These are phyloP conservation scores for Rhimphoctona megacephalus DNA, from an alignment of 2,888 invertebrate genomes.

Conservation along the genomic window DNA sequence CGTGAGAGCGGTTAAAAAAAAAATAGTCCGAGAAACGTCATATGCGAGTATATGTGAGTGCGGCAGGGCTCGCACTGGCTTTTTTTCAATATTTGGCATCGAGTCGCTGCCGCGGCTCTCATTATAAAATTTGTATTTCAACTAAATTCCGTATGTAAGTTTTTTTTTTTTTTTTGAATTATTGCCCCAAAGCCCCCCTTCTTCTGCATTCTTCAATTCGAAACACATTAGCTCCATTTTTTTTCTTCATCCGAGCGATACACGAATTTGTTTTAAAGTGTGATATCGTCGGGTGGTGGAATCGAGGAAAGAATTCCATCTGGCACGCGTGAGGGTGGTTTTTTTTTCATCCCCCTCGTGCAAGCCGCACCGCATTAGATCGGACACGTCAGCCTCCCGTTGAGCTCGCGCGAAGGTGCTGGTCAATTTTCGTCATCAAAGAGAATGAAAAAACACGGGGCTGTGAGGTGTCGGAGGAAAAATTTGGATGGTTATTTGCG, in stretches of 20 bases:
- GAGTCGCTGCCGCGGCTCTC: no score
- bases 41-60: no score
- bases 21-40: no score
- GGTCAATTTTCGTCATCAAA: conserved; percentile 68
- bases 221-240: conserved; percentile 51
- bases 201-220: conserved; percentile 62
- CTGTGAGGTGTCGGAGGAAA: conserved; percentile 68
- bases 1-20: no score
- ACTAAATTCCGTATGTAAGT: conserved; percentile 17
- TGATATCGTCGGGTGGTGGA: conserved; percentile 39
- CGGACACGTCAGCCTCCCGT: conserved; percentile 37
- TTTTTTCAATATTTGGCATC: no score
- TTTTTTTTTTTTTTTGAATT: conserved; percentile 12
- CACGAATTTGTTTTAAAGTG: conserved; percentile 52
- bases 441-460: conserved; percentile 27
- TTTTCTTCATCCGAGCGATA: conserved; percentile 28
- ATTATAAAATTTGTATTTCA: conserved; percentile 25
- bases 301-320: conserved; percentile 25
- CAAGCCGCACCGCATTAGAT: conserved; percentile 1
- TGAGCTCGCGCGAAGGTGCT: conserved; percentile 56
- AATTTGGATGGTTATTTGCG: conserved; percentile 50
- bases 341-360: conserved; percentile 41
- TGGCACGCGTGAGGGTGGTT: not conserved
- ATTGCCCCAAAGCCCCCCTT: conserved; percentile 17
- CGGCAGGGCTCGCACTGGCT: no score